A percentile compares a stretch with the other conserved stretches of the same genome.
Evolutionary conservation across 2,113 vertebrate genomes (phyloP).

Genomic region (Epinephelus moara): DNA sequence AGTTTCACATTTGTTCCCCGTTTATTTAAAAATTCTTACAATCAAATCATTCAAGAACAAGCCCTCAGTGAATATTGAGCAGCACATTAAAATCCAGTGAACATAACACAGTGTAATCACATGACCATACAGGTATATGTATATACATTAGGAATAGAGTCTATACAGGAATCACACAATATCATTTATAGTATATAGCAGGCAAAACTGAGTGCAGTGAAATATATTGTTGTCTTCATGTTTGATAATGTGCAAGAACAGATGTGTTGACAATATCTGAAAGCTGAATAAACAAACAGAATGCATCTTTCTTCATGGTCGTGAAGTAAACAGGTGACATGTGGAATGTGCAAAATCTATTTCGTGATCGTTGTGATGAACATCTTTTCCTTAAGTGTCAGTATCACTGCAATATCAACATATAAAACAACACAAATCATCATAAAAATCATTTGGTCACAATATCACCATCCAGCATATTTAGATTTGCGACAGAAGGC

Average conservation of each 20-base stretch:
- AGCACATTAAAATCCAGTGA: constrained; percentile 32
- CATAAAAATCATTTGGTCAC: constrained; percentile 40
- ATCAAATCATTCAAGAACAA: constrained; percentile 27
- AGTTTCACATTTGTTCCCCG: constrained; percentile 32
- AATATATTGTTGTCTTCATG: not conserved
- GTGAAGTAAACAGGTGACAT: not conserved
- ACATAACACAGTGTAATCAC: constrained; percentile 45
- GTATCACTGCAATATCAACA: not conserved
- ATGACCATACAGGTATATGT: constrained; percentile 25
- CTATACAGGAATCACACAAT: constrained; percentile 28
- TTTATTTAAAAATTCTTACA: constrained; percentile 61
- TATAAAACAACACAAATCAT: constrained; percentile 6
- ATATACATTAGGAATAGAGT: constrained; percentile 27
- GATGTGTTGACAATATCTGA: not conserved
- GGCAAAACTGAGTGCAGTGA: constrained; percentile 39
- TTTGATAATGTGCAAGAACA: constrained; percentile 14
- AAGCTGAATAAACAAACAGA: constrained; percentile 8
- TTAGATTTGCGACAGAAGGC: not conserved
- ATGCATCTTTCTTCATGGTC: not conserved
- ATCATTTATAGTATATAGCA: constrained; percentile 45
- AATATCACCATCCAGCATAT: constrained; percentile 44
- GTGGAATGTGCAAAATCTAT: constrained; percentile 47
- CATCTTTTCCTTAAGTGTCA: not conserved
- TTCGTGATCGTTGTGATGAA: not conserved
- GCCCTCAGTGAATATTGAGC: constrained; percentile 1